A percentile compares a stretch with the other conserved stretches of the same genome.
Evolutionary conservation across 2,113 vertebrate genomes (phyloP).

Genomic region (Micronycteris hirsuta): DNA sequence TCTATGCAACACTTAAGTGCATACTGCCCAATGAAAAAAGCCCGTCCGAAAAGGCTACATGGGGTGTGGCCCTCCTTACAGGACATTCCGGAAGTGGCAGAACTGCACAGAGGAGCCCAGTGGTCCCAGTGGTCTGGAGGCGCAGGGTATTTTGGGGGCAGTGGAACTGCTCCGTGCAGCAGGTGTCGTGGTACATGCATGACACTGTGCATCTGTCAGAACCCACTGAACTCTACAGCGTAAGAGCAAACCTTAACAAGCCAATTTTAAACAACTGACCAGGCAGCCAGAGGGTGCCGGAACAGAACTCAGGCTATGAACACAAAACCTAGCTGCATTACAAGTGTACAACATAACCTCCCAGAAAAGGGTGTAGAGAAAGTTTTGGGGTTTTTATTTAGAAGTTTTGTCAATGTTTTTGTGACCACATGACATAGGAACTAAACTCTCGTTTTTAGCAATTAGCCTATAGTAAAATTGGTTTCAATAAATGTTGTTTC

Average conservation of each 20-base stretch:
- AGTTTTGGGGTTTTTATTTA: not conserved
- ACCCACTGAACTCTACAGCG: not conserved
- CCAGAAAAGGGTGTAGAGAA: no score
- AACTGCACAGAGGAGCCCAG: no score
- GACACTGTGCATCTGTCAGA: not conserved
- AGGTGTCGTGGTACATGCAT: not conserved
- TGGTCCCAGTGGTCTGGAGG: no score
- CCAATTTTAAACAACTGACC: not conserved
- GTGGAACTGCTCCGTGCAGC: not conserved
- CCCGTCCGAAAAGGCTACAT: no score
- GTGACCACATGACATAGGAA: not conserved
- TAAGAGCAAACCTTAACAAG: not conserved
- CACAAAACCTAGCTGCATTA: not conserved
- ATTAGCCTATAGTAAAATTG: not conserved
- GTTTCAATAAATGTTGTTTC: not conserved
- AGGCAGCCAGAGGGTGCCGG: not conserved
- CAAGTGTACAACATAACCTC: not conserved
- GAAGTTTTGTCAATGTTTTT: not conserved
- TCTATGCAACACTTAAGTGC: not conserved
- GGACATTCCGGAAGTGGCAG: no score
- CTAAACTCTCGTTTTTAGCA: not conserved
- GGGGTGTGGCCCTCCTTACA: no score
- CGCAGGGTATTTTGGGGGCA: no score
- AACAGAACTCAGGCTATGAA: not conserved
- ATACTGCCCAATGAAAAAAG: not conserved